These are phyloP conservation scores for Anagrus nilaparvatae DNA, from an alignment of 1,140 invertebrate genomes.

Conservation along the genomic window DNA sequence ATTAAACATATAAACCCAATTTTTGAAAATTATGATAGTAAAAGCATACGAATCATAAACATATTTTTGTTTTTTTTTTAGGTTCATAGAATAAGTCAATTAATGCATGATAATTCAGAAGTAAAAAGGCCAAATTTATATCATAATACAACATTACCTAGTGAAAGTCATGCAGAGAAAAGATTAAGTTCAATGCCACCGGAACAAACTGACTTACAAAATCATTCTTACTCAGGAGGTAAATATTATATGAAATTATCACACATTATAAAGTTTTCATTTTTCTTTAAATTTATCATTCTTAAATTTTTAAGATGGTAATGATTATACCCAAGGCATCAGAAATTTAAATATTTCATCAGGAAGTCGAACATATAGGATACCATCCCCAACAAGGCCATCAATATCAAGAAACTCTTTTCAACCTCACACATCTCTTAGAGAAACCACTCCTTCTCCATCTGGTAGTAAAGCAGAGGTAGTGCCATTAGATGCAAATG, in stretches of 20 bases:
- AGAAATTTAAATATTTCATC: slow-evolving; percentile 72
- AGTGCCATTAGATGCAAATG: slow-evolving; percentile 40
- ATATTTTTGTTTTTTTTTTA: slow-evolving; percentile 19
- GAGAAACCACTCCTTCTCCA: slow-evolving; percentile 38
- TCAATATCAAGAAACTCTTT: slow-evolving; percentile 61
- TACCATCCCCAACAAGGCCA: slow-evolving; percentile 69
- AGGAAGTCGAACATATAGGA: slow-evolving; percentile 76
- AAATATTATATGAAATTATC: slow-evolving; percentile 30
- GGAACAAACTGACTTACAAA: slow-evolving; percentile 83
- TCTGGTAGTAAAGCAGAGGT: slow-evolving; percentile 29
- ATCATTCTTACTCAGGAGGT: slow-evolving; percentile 85
- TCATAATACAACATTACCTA: slow-evolving; percentile 34
- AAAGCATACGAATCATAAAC: no score
- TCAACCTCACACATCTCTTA: slow-evolving; percentile 45
- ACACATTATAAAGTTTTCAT: background rate
- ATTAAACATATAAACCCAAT: no score
- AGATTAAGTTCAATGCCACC: slow-evolving; percentile 45
- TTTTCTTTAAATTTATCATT: background rate
- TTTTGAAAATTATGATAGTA: no score
- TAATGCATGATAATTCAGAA: slow-evolving; percentile 40
- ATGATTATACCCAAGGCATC: slow-evolving; percentile 50
- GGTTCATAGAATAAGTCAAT: slow-evolving; percentile 43
- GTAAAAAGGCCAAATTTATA: slow-evolving; percentile 36
- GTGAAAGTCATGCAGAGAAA: slow-evolving; percentile 36
- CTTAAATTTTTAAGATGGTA: slow-evolving; percentile 27